Conservation (phyloP, 64 coral and sea anemone genomes). For the Pocillopora damicornis region DNA sequence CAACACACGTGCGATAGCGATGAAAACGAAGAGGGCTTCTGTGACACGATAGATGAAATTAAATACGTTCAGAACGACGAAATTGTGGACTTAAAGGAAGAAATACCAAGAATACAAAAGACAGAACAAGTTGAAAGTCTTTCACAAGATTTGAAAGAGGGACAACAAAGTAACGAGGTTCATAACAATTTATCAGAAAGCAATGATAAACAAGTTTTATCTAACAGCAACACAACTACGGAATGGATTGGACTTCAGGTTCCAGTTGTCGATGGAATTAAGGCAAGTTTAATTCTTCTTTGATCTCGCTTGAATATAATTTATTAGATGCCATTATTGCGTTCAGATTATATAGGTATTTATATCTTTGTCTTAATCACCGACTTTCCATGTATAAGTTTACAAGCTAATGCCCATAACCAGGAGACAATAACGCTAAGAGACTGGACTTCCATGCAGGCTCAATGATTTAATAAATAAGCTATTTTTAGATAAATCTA, state of each 20-base stretch:
- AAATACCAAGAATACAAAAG: not conserved
- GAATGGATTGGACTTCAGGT: conserved; percentile 39
- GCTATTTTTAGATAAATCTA: no score
- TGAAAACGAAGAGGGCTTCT: conserved; percentile 31
- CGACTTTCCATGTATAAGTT: no score
- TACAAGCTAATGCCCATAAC: no score
- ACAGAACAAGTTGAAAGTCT: not conserved
- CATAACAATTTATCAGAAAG: not conserved
- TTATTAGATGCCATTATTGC: not conserved
- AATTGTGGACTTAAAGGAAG: not conserved
- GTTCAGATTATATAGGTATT: no score
- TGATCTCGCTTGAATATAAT: no score
- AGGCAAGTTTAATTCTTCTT: not conserved
- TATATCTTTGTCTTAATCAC: no score
- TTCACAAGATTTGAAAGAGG: not conserved
- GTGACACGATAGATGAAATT: conserved; percentile 28
- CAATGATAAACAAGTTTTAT: not conserved
- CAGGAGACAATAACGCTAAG: no score
- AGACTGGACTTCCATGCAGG: no score
- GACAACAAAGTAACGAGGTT: not conserved
- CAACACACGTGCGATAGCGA: conserved; percentile 18
- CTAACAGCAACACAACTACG: not conserved
- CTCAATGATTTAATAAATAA: no score
- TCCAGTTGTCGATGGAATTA: conserved; percentile 42
- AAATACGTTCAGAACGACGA: not conserved